Percentiles rank a stretch among this genome's conserved stretches.
phyloP scores from a whole-genome alignment of 2,888 invertebrate genomes.

The Apodemia hepburni region DNA sequence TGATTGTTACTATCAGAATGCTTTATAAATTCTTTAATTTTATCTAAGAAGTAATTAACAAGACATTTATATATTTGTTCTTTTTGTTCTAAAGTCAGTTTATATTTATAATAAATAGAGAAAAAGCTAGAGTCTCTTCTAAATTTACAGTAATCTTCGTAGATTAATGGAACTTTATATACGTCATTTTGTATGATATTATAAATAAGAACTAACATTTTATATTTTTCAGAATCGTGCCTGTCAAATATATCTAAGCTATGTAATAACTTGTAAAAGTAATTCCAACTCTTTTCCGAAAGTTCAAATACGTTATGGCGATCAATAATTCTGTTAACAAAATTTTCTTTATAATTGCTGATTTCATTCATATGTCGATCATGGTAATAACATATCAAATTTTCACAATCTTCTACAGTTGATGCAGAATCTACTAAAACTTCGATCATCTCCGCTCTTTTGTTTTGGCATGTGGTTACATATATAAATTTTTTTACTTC shows the following conservation, averaged over 20 bases:
- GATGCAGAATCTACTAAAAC: conserved; percentile 42
- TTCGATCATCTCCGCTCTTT: conserved; percentile 40
- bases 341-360: conserved; percentile 37
- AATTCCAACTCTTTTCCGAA: conserved; percentile 46
- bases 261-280: conserved; percentile 46
- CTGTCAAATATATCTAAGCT: conserved; percentile 44
- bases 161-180: conserved; percentile 36
- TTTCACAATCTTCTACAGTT: conserved; percentile 41
- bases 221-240: conserved; percentile 33
- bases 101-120: conserved; percentile 22
- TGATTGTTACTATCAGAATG: conserved; percentile 32
- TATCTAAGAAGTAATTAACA: conserved; percentile 36
- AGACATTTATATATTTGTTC: conserved; percentile 37
- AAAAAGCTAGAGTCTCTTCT: conserved; percentile 24
- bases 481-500: conserved; percentile 43
- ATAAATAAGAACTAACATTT: conserved; percentile 41
- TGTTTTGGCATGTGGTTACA: conserved; percentile 36
- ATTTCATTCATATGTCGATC: conserved; percentile 51
- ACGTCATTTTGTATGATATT: conserved; percentile 39
- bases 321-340: conserved; percentile 39
- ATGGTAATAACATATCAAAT: conserved; percentile 47
- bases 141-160: conserved; percentile 32
- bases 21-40: conserved; percentile 34
- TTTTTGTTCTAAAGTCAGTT: conserved; percentile 33
- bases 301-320: conserved; percentile 44